These are phyloP conservation scores for Pogonus chalceus DNA, from an alignment of 1,140 invertebrate species.

Conservation along the genomic window DNA sequence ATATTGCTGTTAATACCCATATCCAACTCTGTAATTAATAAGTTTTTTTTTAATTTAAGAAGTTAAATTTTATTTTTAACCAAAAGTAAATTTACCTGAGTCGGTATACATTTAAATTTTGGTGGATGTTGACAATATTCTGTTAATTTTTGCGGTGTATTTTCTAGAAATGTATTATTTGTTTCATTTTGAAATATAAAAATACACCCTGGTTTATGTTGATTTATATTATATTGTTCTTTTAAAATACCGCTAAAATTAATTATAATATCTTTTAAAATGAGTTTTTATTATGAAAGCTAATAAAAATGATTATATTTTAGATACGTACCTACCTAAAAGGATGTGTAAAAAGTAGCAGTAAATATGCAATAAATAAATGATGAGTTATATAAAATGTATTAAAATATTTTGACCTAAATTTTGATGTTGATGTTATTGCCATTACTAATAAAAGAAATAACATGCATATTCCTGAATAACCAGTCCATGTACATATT, in stretches of 20 bases:
- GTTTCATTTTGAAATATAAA: too few relatives aligned
- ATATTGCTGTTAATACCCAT: not conserved
- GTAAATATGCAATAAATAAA: not conserved
- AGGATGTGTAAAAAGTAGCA: not conserved
- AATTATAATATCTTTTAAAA: not conserved
- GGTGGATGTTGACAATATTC: not conserved
- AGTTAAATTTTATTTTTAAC: not conserved
- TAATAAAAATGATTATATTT: not conserved
- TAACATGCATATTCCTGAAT: not conserved
- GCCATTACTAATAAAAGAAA: not conserved
- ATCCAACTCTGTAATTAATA: not conserved
- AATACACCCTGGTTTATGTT: not conserved
- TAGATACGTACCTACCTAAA: slow-evolving; percentile 2
- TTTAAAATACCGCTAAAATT: not conserved
- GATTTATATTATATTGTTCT: slow-evolving; percentile 1
- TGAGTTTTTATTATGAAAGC: not conserved
- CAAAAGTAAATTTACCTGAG: not conserved
- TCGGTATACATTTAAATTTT: slow-evolving; percentile 1
- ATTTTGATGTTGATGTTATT: not conserved
- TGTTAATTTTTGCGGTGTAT: not conserved
- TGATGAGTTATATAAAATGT: slow-evolving; percentile 1
- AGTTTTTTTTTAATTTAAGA: not conserved
- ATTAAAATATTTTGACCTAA: slow-evolving; percentile 1
- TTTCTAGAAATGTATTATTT: not conserved
- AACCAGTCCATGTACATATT: not conserved